Evolutionary conservation across 1,140 invertebrate species (phyloP).

Genomic region (Aradophagus sp.): DNA sequence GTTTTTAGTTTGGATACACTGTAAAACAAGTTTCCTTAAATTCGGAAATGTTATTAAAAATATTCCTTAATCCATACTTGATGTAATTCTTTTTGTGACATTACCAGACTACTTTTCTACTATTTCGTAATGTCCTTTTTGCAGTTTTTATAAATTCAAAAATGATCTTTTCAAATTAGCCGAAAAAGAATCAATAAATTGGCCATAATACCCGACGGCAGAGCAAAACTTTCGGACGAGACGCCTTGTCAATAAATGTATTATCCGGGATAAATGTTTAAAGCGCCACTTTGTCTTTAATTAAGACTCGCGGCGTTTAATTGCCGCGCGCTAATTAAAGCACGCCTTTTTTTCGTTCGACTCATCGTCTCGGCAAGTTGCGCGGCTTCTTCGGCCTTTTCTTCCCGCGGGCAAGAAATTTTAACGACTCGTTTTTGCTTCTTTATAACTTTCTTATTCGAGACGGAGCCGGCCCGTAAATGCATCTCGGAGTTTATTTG

Average conservation of each 20-base stretch:
- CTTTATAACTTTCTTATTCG: too few relatives aligned
- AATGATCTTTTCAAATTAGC: slow-evolving; percentile 31
- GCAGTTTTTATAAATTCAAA: too few relatives aligned
- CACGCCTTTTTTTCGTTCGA: slow-evolving; percentile 20
- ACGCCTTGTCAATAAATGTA: slow-evolving; percentile 39
- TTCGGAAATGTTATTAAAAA: too few relatives aligned
- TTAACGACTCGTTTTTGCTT: slow-evolving; percentile 19
- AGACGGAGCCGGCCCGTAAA: background rate
- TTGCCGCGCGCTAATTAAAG: slow-evolving; percentile 26
- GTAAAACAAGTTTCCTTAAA: too few relatives aligned
- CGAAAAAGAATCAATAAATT: too few relatives aligned
- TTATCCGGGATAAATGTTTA: slow-evolving; percentile 23
- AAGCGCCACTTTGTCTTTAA: slow-evolving; percentile 30
- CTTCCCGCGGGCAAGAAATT: slow-evolving; percentile 2
- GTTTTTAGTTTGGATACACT: too few relatives aligned
- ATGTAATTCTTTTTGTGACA: too few relatives aligned
- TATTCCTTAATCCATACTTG: too few relatives aligned
- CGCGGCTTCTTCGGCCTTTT: background rate
- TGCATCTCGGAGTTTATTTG: slow-evolving; percentile 16
- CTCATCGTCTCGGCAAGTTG: slow-evolving; percentile 28
- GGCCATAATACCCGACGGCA: too few relatives aligned
- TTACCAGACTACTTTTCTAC: too few relatives aligned
- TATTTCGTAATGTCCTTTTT: too few relatives aligned
- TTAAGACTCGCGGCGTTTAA: slow-evolving; percentile 41
- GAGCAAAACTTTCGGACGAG: slow-evolving; percentile 23